Conservation (phyloP, 1,140 invertebrate species). For the Drosophila kikkawai region DNA sequence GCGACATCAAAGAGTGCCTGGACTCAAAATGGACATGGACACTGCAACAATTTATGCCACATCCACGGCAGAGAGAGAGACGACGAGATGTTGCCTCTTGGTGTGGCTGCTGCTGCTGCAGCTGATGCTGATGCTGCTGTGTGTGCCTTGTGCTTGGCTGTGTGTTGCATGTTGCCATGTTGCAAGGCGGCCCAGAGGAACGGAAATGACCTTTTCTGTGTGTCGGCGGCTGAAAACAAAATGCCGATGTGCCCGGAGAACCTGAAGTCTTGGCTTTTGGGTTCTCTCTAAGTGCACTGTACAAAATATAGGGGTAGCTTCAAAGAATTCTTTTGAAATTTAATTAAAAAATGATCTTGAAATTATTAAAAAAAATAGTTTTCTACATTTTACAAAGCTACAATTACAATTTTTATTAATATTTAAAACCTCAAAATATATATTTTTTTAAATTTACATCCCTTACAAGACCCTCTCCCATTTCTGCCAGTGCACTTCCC, state of each 20-base stretch:
- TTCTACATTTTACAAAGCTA: neutral
- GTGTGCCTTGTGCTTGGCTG: conserved; percentile 22
- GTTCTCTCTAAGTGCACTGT: conserved; percentile 31
- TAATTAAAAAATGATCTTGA: neutral
- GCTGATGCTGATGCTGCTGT: neutral
- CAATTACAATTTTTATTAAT: neutral
- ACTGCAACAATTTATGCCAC: conserved; percentile 81
- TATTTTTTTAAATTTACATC: neutral
- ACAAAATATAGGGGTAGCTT: conserved; percentile 1
- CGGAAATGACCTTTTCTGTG: conserved; percentile 79
- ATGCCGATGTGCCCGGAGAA: conserved; percentile 64
- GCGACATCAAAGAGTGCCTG: conserved; percentile 83
- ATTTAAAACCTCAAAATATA: neutral
- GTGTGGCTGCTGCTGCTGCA: conserved; percentile 1
- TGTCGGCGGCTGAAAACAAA: conserved; percentile 67
- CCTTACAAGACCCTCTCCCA: neutral
- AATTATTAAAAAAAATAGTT: neutral
- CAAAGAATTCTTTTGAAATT: neutral
- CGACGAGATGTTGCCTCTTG: conserved; percentile 22
- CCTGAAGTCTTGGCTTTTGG: conserved; percentile 17
- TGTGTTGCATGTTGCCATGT: conserved; percentile 53
- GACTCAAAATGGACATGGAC: conserved; percentile 82
- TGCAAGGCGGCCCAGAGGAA: conserved; percentile 52
- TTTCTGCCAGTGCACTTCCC: conserved; percentile 6
- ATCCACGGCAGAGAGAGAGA: conserved; percentile 28